Conservation (phyloP, 2,113 vertebrate species). For the Callopanchax toddi region DNA sequence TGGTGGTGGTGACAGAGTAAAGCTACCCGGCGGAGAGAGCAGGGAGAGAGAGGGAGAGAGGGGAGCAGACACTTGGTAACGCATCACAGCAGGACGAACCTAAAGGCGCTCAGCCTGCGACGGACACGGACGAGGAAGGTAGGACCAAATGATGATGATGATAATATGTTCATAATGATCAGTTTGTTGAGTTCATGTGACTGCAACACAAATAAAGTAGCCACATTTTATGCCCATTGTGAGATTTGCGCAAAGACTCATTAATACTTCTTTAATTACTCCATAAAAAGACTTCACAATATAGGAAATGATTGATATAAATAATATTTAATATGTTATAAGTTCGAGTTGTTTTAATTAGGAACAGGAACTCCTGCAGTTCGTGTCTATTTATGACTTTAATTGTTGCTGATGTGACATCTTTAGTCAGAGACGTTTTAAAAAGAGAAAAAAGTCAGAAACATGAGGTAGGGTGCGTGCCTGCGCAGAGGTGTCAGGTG, state of each 20-base stretch:
- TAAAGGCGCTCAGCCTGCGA: slow-evolving; percentile 70
- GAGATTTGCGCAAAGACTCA: too few relatives aligned
- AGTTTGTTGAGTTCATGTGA: neutral
- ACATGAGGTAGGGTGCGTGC: slow-evolving; percentile 22
- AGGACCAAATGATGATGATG: slow-evolving; percentile 47
- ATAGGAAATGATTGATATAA: neutral
- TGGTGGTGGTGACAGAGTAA: slow-evolving; percentile 43
- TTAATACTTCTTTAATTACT: too few relatives aligned
- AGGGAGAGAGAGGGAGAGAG: slow-evolving; percentile 28
- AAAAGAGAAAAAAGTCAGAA: neutral
- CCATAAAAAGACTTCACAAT: too few relatives aligned
- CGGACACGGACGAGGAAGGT: slow-evolving; percentile 79
- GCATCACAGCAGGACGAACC: slow-evolving; percentile 75
- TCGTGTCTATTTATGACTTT: too few relatives aligned
- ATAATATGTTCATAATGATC: slow-evolving; percentile 23
- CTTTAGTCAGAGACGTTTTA: neutral
- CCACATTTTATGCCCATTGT: too few relatives aligned
- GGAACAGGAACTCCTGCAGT: too few relatives aligned
- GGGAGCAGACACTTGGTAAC: slow-evolving; percentile 66
- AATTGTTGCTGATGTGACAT: neutral
- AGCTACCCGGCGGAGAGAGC: slow-evolving; percentile 19
- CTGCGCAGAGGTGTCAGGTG: slow-evolving; percentile 64
- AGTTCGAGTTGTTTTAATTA: neutral
- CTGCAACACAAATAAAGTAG: too few relatives aligned
- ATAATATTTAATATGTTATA: neutral